Percentiles rank a stretch among this genome's conserved stretches.
Evolutionary conservation across 2,797 vertebrate genomes (phyloP).

Genomic region (Chiloscyllium punctatum): DNA sequence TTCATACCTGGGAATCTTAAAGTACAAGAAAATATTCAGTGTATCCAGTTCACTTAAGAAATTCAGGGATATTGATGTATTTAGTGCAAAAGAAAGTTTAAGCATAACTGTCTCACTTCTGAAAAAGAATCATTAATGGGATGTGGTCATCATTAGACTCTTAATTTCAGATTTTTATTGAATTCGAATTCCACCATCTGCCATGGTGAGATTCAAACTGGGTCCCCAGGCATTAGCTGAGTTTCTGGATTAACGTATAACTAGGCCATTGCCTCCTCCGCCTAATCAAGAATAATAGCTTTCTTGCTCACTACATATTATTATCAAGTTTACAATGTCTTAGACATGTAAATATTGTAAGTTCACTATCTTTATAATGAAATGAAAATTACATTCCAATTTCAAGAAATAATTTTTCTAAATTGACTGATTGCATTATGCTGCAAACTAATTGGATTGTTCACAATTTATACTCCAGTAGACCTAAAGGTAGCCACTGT

Average conservation of each 20-base stretch:
- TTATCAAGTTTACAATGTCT: not conserved
- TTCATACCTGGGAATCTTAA: not conserved
- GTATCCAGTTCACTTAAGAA: not conserved
- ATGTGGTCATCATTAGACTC: too few species aligned
- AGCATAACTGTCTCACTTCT: too few species aligned
- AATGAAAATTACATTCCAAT: not conserved
- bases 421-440: not conserved
- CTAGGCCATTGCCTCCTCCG: too few species aligned
- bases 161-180: too few species aligned
- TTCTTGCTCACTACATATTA: not conserved
- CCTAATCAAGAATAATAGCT: not conserved
- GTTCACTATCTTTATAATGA: not conserved
- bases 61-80: not conserved
- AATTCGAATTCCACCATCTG: too few species aligned
- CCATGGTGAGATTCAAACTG: too few species aligned
- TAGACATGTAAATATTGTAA: not conserved
- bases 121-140: too few species aligned
- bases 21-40: not conserved
- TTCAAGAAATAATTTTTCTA: not conserved
- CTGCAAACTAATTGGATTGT: not conserved
- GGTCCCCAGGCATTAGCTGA: too few species aligned
- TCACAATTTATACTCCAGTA: not conserved
- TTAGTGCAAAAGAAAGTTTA: not conserved
- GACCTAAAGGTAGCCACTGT: not conserved
- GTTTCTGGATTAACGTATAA: too few species aligned